Base-by-base conservation (phyloP, 2,888 invertebrate genomes). In the Cinara cedri region DNA sequence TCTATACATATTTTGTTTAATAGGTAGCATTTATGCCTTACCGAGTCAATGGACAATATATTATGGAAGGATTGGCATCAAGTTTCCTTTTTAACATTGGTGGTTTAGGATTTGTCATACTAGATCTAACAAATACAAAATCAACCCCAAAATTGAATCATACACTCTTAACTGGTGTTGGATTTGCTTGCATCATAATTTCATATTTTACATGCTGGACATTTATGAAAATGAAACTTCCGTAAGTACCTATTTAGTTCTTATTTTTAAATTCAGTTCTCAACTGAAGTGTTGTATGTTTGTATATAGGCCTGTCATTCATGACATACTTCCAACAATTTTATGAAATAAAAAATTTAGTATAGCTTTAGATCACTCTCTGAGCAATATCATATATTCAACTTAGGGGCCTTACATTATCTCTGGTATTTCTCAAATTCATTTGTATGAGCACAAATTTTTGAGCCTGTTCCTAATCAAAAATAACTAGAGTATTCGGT, bases 201-300 rank as follows among this genome's bases (percentile, higher is more conserved):
- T 97, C 97, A 4, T 98, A 97, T 87, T 93, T 95, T 84, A 96
- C 96, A 62, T 97, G 97, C 82, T 95, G 97, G 92, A 92, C 98
- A 82, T 98, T 99, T 86, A 98, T 98, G 97, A 90, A 95, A 84
- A 98, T 99, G 95, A 98, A 98, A 87, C 86, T 99, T 83, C 98
- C 98, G 85, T 89, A 85, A 87, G 88, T 86, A 76, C 55, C 54
- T 49, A 62, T 71, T 65, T 55, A 34, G 6, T 34, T 4, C 6
- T 34, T 34, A 34, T 34, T 34, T 4, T 34, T 34, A 34, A 34
- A n/a, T n/a, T n/a, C n/a, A n/a, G n/a, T n/a, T n/a, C n/a, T n/a
- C n/a, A n/a, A n/a, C n/a, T n/a, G n/a, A n/a, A n/a, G n/a, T n/a
- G n/a, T n/a, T n/a, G n/a, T n/a, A n/a, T n/a, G n/a, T n/a, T n/a